Percentiles rank a stretch among this genome's conserved stretches.
Conservation (phyloP, 2,113 vertebrate genomes). For the Pelodiscus sinensis region DNA sequence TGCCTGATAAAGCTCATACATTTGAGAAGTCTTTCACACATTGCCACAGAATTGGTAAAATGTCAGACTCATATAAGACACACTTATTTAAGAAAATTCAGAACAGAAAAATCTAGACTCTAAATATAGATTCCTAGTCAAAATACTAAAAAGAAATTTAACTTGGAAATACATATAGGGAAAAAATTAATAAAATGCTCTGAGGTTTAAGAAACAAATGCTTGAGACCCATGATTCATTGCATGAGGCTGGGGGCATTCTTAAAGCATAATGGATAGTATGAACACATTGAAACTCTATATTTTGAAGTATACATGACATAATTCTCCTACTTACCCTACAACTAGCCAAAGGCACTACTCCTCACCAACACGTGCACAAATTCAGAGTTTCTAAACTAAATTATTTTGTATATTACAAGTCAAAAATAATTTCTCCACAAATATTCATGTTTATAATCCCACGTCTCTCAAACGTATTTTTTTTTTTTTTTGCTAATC, state of each 20-base stretch:
- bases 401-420: too few species aligned
- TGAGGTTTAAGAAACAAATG: background rate
- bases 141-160: background rate
- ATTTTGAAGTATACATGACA: too few species aligned
- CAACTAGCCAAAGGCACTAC: too few species aligned
- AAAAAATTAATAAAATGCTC: background rate
- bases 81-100: background rate
- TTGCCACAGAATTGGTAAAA: background rate
- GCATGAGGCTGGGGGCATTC: background rate
- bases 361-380: too few species aligned
- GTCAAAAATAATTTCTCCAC: too few species aligned
- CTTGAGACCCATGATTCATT: background rate
- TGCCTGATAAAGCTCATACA: fast-evolving
- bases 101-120: background rate
- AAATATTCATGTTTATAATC: too few species aligned
- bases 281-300: too few species aligned
- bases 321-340: too few species aligned
- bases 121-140: background rate
- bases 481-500: too few species aligned
- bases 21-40: background rate
- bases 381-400: too few species aligned
- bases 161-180: background rate
- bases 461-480: too few species aligned
- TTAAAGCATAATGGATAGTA: background rate
- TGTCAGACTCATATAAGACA: background rate